Conservation (phyloP, 2,888 invertebrate species). For the Boloria selene region DNA sequence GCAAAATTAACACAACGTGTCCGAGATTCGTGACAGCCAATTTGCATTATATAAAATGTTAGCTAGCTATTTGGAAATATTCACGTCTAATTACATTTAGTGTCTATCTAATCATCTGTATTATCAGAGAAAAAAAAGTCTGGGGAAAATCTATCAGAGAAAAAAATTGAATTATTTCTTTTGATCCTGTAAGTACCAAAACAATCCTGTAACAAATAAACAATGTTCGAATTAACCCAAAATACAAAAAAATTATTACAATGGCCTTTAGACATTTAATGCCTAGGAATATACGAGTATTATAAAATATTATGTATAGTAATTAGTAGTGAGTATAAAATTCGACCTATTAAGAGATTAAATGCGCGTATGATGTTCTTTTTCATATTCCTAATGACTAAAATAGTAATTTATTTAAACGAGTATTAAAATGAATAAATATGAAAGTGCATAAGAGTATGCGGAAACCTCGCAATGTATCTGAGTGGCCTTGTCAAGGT, state of each 20-base stretch:
- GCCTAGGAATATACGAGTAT: no score
- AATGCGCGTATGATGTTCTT: conserved; percentile 11
- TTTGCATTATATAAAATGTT: conserved; percentile 18
- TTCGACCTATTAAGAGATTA: conserved; percentile 17
- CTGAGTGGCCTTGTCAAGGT: conserved; percentile 51
- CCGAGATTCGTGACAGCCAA: conserved; percentile 25
- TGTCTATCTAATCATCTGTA: neutral
- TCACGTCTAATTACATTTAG: neutral
- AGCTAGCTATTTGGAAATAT: conserved; percentile 7
- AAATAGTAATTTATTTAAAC: conserved; percentile 26
- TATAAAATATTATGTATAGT: no score
- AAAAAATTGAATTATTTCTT: neutral
- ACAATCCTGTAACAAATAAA: neutral
- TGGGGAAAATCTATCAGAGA: no score
- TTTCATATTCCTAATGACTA: conserved; percentile 19
- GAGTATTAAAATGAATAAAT: conserved; percentile 16
- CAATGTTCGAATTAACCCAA: neutral
- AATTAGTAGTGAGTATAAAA: neutral
- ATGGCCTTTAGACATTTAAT: neutral
- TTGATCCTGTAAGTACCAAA: no score
- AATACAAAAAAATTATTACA: neutral
- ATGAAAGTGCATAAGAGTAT: conserved; percentile 21
- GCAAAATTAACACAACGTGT: conserved; percentile 45
- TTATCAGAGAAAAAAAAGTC: no score
- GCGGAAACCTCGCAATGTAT: conserved; percentile 45